Conservation (phyloP, 2,888 invertebrate species). For the Parnassius mnemosyne region DNA sequence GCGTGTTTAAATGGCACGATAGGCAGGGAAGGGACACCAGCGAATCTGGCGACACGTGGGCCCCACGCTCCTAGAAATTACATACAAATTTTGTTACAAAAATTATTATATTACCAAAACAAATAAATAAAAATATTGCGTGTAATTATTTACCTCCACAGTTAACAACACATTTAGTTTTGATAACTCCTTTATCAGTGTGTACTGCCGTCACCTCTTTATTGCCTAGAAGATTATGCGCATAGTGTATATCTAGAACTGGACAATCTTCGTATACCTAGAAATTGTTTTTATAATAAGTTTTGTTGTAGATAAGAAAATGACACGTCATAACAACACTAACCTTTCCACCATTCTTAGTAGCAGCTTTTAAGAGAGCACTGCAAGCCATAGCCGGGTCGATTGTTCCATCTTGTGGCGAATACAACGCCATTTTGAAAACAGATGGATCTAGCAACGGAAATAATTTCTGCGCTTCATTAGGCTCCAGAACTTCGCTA, state of each 20-base stretch:
- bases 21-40: constrained; percentile 85
- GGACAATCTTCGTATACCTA: constrained; percentile 88
- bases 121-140: constrained; percentile 1
- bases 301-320: too few relatives aligned
- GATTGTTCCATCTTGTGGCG: constrained; percentile 90
- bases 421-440: constrained; percentile 88
- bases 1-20: constrained; percentile 93
- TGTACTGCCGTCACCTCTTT: constrained; percentile 87
- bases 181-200: constrained; percentile 87
- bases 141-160: constrained; percentile 77
- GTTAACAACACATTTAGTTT: constrained; percentile 89
- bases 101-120: neutral
- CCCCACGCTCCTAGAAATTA: constrained; percentile 86
- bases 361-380: constrained; percentile 87
- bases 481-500: constrained; percentile 85
- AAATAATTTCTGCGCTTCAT: constrained; percentile 87
- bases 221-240: constrained; percentile 82
- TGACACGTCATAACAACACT: constrained; percentile 21
- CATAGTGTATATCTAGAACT: constrained; percentile 85
- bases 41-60: constrained; percentile 84
- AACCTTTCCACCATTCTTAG: constrained; percentile 86
- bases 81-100: neutral
- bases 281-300: constrained; percentile 21
- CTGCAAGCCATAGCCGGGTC: constrained; percentile 91
- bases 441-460: constrained; percentile 88